Percentiles rank a stretch among this genome's conserved stretches.
Evolutionary conservation across 2,888 invertebrate species (phyloP).

Genomic region (Aphrophora alni): DNA sequence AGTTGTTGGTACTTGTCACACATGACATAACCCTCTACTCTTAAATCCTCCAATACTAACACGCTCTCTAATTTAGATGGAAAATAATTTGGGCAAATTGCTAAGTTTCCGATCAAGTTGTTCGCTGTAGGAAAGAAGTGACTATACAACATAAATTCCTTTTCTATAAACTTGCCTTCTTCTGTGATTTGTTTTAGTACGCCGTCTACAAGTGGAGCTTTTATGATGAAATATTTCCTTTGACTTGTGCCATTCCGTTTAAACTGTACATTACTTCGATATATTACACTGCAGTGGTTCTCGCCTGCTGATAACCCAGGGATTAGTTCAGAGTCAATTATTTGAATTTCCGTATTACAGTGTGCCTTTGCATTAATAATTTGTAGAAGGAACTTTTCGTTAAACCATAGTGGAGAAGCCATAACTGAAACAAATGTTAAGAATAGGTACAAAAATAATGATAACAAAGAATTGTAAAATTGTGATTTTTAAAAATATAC

Average conservation of each 20-base stretch:
- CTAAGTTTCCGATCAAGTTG: not conserved
- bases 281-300: not conserved
- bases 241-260: not conserved
- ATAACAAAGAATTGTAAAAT: too few species aligned
- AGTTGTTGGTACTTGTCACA: slow-evolving; percentile 23
- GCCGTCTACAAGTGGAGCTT: not conserved
- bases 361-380: not conserved
- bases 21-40: slow-evolving; percentile 7
- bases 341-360: not conserved
- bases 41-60: slow-evolving; percentile 25
- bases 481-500: too few species aligned
- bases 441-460: too few species aligned
- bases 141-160: slow-evolving; percentile 2
- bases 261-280: not conserved
- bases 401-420: not conserved
- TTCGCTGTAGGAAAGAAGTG: not conserved
- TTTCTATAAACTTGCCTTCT: not conserved
- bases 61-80: not conserved
- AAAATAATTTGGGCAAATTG: not conserved
- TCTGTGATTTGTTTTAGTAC: not conserved
- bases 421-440: too few species aligned
- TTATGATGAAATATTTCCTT: slow-evolving; percentile 8
- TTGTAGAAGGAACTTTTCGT: not conserved
- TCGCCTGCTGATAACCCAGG: not conserved
- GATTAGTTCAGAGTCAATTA: not conserved